phyloP scores from a whole-genome alignment of 2,888 invertebrate species.

The Axea sp. region DNA sequence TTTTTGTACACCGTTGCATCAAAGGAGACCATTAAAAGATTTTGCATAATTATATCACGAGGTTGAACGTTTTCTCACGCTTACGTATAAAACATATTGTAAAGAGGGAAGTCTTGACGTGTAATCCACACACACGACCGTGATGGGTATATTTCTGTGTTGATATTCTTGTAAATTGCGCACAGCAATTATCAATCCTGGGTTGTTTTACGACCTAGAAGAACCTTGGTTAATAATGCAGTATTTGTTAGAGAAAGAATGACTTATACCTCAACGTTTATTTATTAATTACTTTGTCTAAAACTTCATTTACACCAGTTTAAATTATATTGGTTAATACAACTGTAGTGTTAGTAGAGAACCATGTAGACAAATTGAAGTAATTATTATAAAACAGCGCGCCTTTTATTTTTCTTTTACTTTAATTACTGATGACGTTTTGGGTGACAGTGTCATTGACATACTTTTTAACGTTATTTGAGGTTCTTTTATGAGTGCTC shows the following conservation, averaged over 20 bases:
- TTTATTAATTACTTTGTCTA: neutral
- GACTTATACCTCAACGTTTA: too few relatives aligned
- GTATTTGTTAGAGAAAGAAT: too few relatives aligned
- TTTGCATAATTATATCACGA: slow-evolving; percentile 60
- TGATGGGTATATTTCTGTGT: slow-evolving; percentile 49
- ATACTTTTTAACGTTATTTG: slow-evolving; percentile 11
- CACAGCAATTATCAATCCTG: slow-evolving; percentile 30
- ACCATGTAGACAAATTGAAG: too few relatives aligned
- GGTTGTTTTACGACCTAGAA: slow-evolving; percentile 30
- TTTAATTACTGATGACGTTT: slow-evolving; percentile 12
- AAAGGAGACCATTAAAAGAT: slow-evolving; percentile 39
- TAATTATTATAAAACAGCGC: too few relatives aligned
- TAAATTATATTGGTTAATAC: too few relatives aligned
- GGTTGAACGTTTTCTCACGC: slow-evolving; percentile 61
- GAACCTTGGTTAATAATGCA: slow-evolving; percentile 34
- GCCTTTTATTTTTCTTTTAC: too few relatives aligned
- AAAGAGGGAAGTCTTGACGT: slow-evolving; percentile 58
- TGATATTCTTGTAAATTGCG: slow-evolving; percentile 48
- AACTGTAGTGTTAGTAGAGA: too few relatives aligned
- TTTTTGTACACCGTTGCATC: slow-evolving; percentile 21
- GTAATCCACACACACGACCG: slow-evolving; percentile 52
- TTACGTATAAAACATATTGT: slow-evolving; percentile 43
- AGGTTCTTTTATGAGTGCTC: slow-evolving; percentile 18
- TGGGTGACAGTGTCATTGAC: slow-evolving; percentile 25
- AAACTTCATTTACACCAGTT: too few relatives aligned